Evolutionary conservation across 2,797 vertebrate species (phyloP), one percentile per base, ranked within the genome.

Genomic region (Urocyon cinereoargenteus): DNA sequence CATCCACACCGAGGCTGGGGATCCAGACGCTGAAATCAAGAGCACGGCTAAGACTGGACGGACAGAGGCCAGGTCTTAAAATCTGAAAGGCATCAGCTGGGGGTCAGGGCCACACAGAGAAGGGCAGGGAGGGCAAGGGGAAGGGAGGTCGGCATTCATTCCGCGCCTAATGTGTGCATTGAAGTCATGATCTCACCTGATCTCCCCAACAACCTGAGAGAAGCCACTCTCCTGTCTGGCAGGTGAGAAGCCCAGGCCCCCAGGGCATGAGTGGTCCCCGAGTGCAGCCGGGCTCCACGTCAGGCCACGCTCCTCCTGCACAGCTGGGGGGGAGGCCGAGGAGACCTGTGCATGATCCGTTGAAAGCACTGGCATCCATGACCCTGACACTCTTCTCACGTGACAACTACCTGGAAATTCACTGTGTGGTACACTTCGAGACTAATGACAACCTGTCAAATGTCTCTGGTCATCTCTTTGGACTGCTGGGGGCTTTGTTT

Each of bases 381-480:
- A 15, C 28, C 40, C 51, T 2, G 61, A 79, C 28, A 53, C 61
- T n/a, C 26, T 55, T n/a, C 66, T 77, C 81, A 8, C 0, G 8
- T 1, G 12, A 10, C 19, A 2, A 3, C 18, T 5, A n/a, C 11
- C 0, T 2, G 12, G 51, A 61, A 24, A 61, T 68, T 6, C 61
- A 49, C 64, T 0, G 2, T 1, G 8, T 0, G 0, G 12, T 2
- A 11, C 36, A 45, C 36, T 81, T 45, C 24, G 0, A 49, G 10
- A 36, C 73, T 26, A 4, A 24, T 66, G 1, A 90, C 61, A 45
- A 6, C 18, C 5, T 34, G 9, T 2, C 1, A 40, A 8, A 19
- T 6, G 9, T n/a, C 62, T 13, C 2, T 0, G 2, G 11, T 0
- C 3, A 51, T 45, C 51, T 45, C 68, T 21, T 34, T 22, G 73